phyloP scores from a whole-genome alignment of 2,113 vertebrate genomes.

The Tenebrosternarchus preto region DNA sequence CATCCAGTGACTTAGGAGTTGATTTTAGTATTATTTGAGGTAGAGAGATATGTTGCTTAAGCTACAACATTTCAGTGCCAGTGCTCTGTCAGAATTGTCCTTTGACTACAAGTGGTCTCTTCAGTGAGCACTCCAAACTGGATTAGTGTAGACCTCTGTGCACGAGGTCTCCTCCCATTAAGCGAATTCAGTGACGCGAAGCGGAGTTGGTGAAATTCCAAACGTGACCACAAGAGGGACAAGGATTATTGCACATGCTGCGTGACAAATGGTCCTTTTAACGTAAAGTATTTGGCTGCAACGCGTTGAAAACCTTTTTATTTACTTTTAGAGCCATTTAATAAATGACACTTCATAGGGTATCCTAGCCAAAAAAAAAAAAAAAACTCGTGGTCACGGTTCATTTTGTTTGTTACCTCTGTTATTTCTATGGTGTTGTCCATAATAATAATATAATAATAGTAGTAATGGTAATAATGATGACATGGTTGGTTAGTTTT shows the following conservation, averaged over 20 bases:
- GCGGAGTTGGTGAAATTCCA: conserved; percentile 41
- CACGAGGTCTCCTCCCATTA: conserved; percentile 68
- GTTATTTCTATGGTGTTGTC: no score
- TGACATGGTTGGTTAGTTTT: no score
- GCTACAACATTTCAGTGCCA: conserved; percentile 36
- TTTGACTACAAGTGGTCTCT: conserved; percentile 61
- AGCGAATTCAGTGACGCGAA: conserved; percentile 50
- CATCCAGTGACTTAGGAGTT: background rate
- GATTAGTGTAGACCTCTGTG: conserved; percentile 57
- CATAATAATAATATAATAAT: no score
- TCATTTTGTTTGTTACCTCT: no score
- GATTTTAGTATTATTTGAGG: conserved; percentile 6
- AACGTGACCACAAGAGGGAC: conserved; percentile 55
- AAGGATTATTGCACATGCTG: conserved; percentile 21
- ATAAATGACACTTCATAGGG: background rate
- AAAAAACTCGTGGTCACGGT: no score
- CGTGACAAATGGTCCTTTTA: background rate
- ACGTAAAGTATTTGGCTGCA: background rate
- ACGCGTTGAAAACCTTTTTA: background rate
- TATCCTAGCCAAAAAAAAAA: background rate
- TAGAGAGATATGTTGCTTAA: conserved; percentile 27
- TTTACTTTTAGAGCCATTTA: background rate
- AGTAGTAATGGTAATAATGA: no score
- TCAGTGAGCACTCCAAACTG: conserved; percentile 56
- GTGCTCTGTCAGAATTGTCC: conserved; percentile 28